Evolutionary conservation across 2,797 vertebrate species (phyloP).

Genomic region (Eleutherodactylus coqui): DNA sequence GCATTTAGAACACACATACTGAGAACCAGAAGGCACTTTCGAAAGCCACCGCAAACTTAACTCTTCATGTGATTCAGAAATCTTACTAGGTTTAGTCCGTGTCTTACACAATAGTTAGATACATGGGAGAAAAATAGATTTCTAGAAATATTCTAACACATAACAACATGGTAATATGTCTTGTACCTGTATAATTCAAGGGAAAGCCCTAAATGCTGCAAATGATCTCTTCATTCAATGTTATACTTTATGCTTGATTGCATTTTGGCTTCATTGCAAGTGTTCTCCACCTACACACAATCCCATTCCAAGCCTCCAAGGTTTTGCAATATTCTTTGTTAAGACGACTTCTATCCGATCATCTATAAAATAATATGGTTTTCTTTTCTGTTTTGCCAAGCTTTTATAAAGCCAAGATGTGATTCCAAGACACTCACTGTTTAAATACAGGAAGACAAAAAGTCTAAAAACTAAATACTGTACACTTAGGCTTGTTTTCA

Average conservation of each 20-base stretch:
- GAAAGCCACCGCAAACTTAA: slow-evolving; percentile 14
- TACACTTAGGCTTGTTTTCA: slow-evolving; percentile 44
- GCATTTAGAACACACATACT: slow-evolving; percentile 38
- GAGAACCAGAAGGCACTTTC: slow-evolving; percentile 17
- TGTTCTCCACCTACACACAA: slow-evolving; percentile 78
- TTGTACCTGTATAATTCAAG: slow-evolving; percentile 38
- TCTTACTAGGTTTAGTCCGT: neutral
- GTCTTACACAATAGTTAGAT: slow-evolving; percentile 1
- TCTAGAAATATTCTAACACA: neutral
- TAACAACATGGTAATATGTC: neutral
- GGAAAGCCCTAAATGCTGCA: slow-evolving; percentile 36
- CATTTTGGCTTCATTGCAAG: slow-evolving; percentile 74
- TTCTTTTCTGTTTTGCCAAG: slow-evolving; percentile 62
- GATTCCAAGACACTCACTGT: slow-evolving; percentile 55
- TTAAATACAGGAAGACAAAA: slow-evolving; percentile 57
- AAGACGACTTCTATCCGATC: slow-evolving; percentile 77
- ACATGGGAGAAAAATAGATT: neutral
- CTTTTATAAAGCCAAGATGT: slow-evolving; percentile 60
- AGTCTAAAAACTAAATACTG: slow-evolving; percentile 55
- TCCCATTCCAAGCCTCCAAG: slow-evolving; percentile 76
- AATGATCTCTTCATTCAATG: slow-evolving; percentile 64
- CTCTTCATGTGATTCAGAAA: slow-evolving; percentile 1
- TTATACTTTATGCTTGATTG: slow-evolving; percentile 75
- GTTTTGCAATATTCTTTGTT: slow-evolving; percentile 82
- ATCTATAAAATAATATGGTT: slow-evolving; percentile 61